Evolutionary conservation across 2,113 vertebrate species (phyloP).

Genomic region (Fregetta grallaria): DNA sequence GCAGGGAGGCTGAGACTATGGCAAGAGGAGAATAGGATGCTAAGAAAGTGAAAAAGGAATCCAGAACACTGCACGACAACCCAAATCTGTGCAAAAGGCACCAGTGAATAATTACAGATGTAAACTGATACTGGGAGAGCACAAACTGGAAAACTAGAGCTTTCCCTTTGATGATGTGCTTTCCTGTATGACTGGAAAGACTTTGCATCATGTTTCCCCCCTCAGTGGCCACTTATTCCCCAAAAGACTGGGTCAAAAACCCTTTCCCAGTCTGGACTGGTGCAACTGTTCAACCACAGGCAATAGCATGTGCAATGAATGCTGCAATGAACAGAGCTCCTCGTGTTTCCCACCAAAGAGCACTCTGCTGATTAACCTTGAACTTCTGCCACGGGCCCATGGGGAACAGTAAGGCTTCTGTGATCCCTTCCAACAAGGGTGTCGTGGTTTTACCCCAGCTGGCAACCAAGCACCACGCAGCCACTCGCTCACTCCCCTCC

Average conservation of each 20-base stretch:
- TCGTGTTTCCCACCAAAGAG: not conserved
- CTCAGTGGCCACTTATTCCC: not conserved
- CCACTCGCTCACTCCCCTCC: too few species aligned
- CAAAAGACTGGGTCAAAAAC: not conserved
- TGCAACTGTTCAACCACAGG: not conserved
- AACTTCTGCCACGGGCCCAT: not conserved
- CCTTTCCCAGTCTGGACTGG: not conserved
- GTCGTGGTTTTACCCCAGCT: too few species aligned
- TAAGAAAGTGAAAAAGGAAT: not conserved
- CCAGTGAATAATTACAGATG: not conserved
- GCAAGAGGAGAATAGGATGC: not conserved
- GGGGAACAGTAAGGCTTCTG: not conserved
- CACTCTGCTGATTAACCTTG: not conserved
- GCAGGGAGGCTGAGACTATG: not conserved
- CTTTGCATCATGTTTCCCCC: not conserved
- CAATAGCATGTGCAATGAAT: not conserved
- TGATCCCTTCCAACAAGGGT: not conserved
- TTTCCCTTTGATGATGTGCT: not conserved
- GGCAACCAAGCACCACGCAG: too few species aligned
- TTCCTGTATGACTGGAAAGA: not conserved
- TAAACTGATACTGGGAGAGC: accelerated
- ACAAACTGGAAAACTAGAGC: not conserved
- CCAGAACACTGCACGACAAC: not conserved
- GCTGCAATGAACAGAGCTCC: not conserved
- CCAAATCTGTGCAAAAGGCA: not conserved